Conservation (phyloP, 2,797 vertebrate genomes). For the Garrulus glandarius region DNA sequence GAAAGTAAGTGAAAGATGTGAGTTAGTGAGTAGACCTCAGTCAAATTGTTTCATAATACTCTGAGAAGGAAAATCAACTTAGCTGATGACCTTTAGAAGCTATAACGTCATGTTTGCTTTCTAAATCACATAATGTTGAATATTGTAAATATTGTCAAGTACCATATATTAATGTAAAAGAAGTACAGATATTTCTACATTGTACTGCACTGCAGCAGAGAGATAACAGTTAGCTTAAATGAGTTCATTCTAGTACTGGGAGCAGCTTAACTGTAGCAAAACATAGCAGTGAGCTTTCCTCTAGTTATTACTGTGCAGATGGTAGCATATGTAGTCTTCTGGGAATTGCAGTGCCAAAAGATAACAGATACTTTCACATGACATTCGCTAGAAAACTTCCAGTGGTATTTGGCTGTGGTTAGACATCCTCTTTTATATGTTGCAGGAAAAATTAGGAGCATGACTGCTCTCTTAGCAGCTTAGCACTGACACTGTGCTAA, state of each 20-base stretch:
- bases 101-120: slow-evolving; percentile 17
- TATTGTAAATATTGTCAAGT: slow-evolving; percentile 30
- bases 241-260: slow-evolving; percentile 10
- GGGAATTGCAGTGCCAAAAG: neutral
- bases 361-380: slow-evolving; percentile 33
- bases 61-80: slow-evolving; percentile 28
- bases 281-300: neutral
- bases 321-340: slow-evolving; percentile 11
- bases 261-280: slow-evolving; percentile 21
- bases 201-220: slow-evolving; percentile 25
- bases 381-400: slow-evolving; percentile 32
- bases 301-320: slow-evolving; percentile 3
- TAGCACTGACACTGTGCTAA: neutral
- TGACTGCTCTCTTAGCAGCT: neutral
- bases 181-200: slow-evolving; percentile 19
- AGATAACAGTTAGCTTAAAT: slow-evolving; percentile 46
- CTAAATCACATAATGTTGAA: slow-evolving; percentile 41
- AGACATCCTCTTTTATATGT: neutral
- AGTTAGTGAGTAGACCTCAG: neutral
- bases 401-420: neutral
- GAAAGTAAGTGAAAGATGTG: neutral
- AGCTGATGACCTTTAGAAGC: slow-evolving; percentile 41
- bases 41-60: slow-evolving; percentile 15
- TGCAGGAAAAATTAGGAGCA: neutral
- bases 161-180: slow-evolving; percentile 28